Evolutionary conservation across 1,140 invertebrate species (phyloP), one percentile per base, ranked within the genome.

Genomic region (Cydia pomonella): DNA sequence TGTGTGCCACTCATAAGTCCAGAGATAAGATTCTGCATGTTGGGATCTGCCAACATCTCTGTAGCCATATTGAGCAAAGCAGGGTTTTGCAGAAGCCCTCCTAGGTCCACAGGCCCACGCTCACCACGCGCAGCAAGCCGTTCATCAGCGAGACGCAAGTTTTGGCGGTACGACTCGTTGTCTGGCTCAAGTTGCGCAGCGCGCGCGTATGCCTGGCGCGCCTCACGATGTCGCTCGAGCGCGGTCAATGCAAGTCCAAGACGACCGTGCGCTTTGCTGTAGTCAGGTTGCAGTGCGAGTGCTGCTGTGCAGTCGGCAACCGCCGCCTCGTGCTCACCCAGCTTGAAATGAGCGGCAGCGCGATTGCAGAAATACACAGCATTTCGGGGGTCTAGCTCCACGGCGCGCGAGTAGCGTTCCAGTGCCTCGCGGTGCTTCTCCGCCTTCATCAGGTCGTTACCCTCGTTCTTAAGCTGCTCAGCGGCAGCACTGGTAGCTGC

Each of bases 331-430:
- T 97, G 95, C 84, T 97, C 96, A 47, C 96, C 95, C 74, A 99
- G 93, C 89, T 98, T 97, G 83, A 96, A 98, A 84, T 97, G 95
- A 10, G 97, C 97, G 9, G 98, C 98, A 64, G 98, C 98, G 80
- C 98, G 95, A 89, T 99, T 99, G 87, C 98, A 98, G 92, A 97
- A 99, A 91, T 97, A 99, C n/a, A 99, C 97, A 3, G 98, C 95
- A 94, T 99, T 99, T 74, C 94, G 95, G 12, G 95, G 94, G 89
- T 99, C 97, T 47, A 98, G 91, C 78, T 96, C 94, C 77, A 99
- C 97, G 16, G 98, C 98, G 79, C 95, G 95, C 79, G 97, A 95
- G 87, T 99, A 99, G 85, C 95, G 95, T 6, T 95, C 94, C 21
- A 98, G 84, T 5, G 98, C 98, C 93, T 97, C 97, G 12, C 94